Conservation (phyloP, 1,140 invertebrate genomes). For the Antheraea pernyi region DNA sequence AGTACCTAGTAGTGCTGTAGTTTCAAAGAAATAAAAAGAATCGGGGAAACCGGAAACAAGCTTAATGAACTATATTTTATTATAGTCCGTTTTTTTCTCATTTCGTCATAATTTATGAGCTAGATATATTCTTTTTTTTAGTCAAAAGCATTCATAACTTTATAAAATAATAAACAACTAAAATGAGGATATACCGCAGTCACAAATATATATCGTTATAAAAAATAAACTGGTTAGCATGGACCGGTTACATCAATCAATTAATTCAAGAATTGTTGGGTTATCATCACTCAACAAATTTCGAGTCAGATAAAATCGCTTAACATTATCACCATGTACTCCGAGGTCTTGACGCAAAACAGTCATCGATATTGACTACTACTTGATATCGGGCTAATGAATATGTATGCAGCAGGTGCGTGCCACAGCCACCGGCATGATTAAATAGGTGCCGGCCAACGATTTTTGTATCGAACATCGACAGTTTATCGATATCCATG, state of each 20-base stretch:
- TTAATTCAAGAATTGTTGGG: background rate
- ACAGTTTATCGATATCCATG: slow-evolving; percentile 44
- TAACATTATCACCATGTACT: slow-evolving; percentile 1
- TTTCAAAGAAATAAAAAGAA: too few species aligned
- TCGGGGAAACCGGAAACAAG: too few species aligned
- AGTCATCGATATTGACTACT: slow-evolving; percentile 66
- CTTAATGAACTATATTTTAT: too few species aligned
- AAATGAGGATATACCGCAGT: background rate
- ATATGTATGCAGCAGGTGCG: slow-evolving; percentile 72
- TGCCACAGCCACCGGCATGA: slow-evolving; percentile 42
- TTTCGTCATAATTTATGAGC: too few species aligned
- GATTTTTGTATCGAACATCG: slow-evolving; percentile 65
- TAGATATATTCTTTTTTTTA: too few species aligned
- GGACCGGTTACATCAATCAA: background rate
- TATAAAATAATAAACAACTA: background rate
- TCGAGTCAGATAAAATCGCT: background rate
- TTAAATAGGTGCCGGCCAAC: slow-evolving; percentile 68
- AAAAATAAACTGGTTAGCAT: background rate
- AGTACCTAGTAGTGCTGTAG: too few species aligned
- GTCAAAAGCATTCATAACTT: too few species aligned
- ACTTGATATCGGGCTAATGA: slow-evolving; percentile 61
- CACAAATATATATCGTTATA: background rate
- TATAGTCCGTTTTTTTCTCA: too few species aligned
- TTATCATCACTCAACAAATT: background rate
- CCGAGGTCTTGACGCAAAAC: slow-evolving; percentile 44